phyloP scores from a whole-genome alignment of 35 echinoderm and acorn worm genomes.

The Strongylocentrotus purpuratus region DNA sequence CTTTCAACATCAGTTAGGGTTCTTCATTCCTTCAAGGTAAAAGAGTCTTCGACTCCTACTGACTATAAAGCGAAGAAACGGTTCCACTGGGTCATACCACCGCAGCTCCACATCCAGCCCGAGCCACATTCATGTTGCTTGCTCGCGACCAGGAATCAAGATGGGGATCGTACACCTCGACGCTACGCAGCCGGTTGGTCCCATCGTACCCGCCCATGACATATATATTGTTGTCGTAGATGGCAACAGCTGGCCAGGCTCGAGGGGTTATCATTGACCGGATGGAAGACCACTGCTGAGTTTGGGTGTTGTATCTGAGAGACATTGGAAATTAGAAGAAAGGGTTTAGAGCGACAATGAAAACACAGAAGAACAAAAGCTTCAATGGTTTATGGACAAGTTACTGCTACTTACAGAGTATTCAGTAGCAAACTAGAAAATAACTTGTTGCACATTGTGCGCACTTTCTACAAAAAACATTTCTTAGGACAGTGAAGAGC shows the following conservation, averaged over 20 bases:
- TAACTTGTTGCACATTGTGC: no score
- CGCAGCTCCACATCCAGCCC: slow-evolving; percentile 86
- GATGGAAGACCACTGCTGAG: slow-evolving; percentile 98
- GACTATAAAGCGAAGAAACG: background rate
- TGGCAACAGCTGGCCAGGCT: slow-evolving; percentile 90
- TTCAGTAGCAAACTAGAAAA: no score
- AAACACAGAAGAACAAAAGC: background rate
- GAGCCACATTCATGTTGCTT: slow-evolving; percentile 81
- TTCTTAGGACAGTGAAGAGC: no score
- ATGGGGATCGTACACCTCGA: slow-evolving; percentile 94
- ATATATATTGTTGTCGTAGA: slow-evolving; percentile 98
- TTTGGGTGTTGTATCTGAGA: slow-evolving; percentile 97
- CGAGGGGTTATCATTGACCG: slow-evolving; percentile 80
- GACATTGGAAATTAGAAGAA: background rate
- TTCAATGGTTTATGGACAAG: no score
- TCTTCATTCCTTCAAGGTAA: background rate
- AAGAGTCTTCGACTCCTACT: background rate
- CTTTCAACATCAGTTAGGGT: background rate
- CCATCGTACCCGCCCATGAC: slow-evolving; percentile 98
- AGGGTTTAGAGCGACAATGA: background rate
- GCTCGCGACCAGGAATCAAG: slow-evolving; percentile 82
- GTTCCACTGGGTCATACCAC: slow-evolving; percentile 71
- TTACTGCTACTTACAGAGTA: no score
- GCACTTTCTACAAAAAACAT: no score
- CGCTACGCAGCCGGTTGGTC: slow-evolving; percentile 73